These are phyloP conservation scores for Parambassis ranga DNA, from an alignment of 2,797 vertebrate genomes.

Conservation along the genomic window DNA sequence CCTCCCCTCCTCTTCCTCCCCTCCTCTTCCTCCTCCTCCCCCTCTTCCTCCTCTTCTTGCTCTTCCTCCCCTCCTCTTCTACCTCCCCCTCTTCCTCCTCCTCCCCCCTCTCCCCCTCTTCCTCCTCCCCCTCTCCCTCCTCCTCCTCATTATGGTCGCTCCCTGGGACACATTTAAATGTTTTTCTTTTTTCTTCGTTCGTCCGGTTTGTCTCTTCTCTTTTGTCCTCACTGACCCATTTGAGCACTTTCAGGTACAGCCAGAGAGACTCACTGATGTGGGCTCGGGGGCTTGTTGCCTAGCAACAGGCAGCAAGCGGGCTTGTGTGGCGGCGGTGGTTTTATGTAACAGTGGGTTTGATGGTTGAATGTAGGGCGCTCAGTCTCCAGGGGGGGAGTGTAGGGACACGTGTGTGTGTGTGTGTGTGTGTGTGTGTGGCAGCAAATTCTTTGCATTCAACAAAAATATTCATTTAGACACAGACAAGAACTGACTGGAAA, in stretches of 20 bases:
- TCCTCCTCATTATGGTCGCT: not conserved
- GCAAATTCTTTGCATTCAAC: too few species aligned
- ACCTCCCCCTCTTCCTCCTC: too few species aligned
- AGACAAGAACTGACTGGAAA: too few species aligned
- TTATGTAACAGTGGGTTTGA: conserved; percentile 66
- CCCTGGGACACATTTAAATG: not conserved
- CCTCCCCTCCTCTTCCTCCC: not conserved
- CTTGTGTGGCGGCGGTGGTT: conserved; percentile 38
- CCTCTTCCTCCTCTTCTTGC: not conserved
- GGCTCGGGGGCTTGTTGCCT: conserved; percentile 72
- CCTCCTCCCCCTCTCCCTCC: not conserved
- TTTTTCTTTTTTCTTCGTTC: not conserved
- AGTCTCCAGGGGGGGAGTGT: conserved; percentile 25
- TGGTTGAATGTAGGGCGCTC: conserved; percentile 68
- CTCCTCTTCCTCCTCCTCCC: not conserved
- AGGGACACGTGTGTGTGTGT: conserved; percentile 1
- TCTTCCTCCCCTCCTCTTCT: too few species aligned
- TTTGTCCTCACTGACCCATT: conserved; percentile 58
- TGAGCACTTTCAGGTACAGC: conserved; percentile 54
- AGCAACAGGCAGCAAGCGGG: conserved; percentile 69
- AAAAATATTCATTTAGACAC: too few species aligned
- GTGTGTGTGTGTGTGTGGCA: conserved; percentile 4
- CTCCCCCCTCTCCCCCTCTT: not conserved
- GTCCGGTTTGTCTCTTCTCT: conserved; percentile 4
- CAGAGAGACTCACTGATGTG: conserved; percentile 36